phyloP scores from a whole-genome alignment of 2,113 vertebrate genomes.

The Zosterops hypoxanthus region DNA sequence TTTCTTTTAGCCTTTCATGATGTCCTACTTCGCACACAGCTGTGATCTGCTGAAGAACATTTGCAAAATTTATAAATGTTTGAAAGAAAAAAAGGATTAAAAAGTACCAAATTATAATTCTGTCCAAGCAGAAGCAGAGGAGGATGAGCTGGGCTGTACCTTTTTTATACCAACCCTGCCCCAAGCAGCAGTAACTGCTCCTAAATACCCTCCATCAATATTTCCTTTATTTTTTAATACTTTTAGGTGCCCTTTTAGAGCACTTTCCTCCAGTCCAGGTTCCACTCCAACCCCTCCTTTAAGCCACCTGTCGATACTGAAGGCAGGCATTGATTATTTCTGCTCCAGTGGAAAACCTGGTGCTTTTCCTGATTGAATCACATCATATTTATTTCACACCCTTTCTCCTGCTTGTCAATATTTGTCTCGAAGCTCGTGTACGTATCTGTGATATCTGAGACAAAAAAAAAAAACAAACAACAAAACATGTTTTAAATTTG shows the following conservation, averaged over 20 bases:
- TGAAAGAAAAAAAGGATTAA: background rate
- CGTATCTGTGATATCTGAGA: background rate
- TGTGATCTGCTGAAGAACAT: background rate
- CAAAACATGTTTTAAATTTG: background rate
- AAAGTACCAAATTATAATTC: background rate
- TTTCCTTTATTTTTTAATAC: background rate
- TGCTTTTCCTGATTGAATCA: background rate
- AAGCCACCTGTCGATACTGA: background rate
- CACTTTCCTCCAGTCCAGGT: background rate
- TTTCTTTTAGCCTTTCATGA: background rate
- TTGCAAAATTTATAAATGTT: background rate
- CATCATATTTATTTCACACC: background rate
- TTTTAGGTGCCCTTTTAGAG: background rate
- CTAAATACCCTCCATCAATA: background rate
- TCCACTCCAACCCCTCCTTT: background rate
- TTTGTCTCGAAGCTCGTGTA: background rate
- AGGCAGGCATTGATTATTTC: background rate
- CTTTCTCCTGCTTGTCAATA: background rate
- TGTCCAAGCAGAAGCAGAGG: background rate
- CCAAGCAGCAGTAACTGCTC: background rate
- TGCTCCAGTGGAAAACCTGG: background rate
- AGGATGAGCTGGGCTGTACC: background rate
- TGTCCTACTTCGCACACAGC: background rate
- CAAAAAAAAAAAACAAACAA: fast-evolving
- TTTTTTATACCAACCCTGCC: background rate